Percentiles rank a stretch among this genome's conserved stretches.
phyloP scores from a whole-genome alignment of 2,113 vertebrate species.

The Sinocyclocheilus rhinocerous region DNA sequence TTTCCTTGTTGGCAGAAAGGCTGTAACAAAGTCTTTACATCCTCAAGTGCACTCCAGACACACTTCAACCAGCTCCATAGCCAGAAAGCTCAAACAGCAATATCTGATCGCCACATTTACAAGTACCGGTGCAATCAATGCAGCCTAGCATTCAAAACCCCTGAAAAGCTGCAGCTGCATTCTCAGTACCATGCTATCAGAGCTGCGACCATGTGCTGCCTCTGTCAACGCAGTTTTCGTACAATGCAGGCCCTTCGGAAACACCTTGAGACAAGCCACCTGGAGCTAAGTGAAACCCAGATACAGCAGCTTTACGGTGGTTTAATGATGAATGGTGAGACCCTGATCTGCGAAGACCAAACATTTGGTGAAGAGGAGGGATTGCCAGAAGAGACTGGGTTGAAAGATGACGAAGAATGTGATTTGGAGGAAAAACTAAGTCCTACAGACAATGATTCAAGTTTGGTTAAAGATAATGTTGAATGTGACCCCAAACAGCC shows the following conservation, averaged over 20 bases:
- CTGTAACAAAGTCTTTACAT: constrained; percentile 86
- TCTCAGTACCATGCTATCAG: constrained; percentile 98
- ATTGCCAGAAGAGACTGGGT: constrained; percentile 85
- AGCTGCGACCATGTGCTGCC: constrained; percentile 96
- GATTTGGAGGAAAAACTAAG: constrained; percentile 86
- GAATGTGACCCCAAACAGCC: constrained; percentile 85
- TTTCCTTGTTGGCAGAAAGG: constrained; percentile 92
- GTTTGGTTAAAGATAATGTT: constrained; percentile 80
- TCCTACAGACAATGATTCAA: constrained; percentile 79
- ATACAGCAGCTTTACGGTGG: constrained; percentile 89
- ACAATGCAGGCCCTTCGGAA: constrained; percentile 96
- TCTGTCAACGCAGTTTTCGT: constrained; percentile 96
- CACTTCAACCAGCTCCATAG: constrained; percentile 86
- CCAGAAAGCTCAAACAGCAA: constrained; percentile 83
- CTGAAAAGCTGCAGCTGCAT: constrained; percentile 95
- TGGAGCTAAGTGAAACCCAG: constrained; percentile 86
- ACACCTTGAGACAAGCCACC: constrained; percentile 94
- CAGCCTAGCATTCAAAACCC: constrained; percentile 96
- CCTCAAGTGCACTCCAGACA: constrained; percentile 84
- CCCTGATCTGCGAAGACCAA: constrained; percentile 83
- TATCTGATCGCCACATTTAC: constrained; percentile 96
- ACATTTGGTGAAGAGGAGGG: constrained; percentile 86
- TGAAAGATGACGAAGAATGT: constrained; percentile 85
- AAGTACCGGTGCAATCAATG: constrained; percentile 98
- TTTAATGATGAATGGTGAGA: constrained; percentile 83